Conservation (phyloP, 2,797 vertebrate species). For the Echiichthys vipera region DNA sequence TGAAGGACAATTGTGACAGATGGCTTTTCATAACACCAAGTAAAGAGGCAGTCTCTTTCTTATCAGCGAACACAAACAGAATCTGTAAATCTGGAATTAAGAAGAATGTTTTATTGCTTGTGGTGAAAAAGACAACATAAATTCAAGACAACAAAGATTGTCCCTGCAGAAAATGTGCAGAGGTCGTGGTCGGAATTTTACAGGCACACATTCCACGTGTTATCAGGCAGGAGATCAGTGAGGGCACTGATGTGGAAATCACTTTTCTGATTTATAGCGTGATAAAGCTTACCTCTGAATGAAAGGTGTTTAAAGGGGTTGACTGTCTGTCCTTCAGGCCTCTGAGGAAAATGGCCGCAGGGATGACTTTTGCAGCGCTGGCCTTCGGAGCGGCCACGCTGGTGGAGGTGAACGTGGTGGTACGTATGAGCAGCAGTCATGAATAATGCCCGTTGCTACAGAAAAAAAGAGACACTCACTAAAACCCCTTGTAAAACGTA, state of each 20-base stretch:
- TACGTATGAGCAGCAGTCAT: slow-evolving; percentile 70
- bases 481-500: background rate
- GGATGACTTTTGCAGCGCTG: slow-evolving; percentile 94
- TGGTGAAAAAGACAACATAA: no score
- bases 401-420: slow-evolving; percentile 92
- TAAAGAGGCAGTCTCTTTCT: background rate
- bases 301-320: background rate
- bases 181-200: no score
- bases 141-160: no score
- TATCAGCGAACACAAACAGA: no score
- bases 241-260: slow-evolving; percentile 30
- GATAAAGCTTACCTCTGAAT: slow-evolving; percentile 5
- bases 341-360: slow-evolving; percentile 92
- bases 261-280: slow-evolving; percentile 10
- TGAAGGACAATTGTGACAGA: slow-evolving; percentile 16
- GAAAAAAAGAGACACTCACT: background rate
- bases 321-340: slow-evolving; percentile 80
- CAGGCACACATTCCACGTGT: no score
- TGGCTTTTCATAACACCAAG: background rate
- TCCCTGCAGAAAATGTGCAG: no score
- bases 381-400: slow-evolving; percentile 91
- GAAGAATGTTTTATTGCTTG: no score
- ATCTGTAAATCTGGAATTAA: no score
- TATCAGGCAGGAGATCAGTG: slow-evolving; percentile 13
- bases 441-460: background rate